Evolutionary conservation across 2,797 vertebrate genomes (phyloP), one percentile per base, ranked within the genome.

Genomic region (Anabas testudineus): DNA sequence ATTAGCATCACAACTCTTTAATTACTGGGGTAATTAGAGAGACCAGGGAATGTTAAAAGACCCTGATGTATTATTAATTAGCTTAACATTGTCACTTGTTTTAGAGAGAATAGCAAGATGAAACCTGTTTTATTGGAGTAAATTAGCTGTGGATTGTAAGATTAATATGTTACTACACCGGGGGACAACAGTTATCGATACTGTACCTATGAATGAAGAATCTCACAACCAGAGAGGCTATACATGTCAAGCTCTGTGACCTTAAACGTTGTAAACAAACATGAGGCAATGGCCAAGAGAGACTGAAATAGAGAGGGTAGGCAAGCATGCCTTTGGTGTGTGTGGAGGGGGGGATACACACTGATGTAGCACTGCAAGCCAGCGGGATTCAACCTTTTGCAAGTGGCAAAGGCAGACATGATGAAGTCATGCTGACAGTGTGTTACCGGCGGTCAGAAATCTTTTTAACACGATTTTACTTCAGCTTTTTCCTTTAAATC

Each of bases 391-490:
- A 91, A 91, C 91, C 90, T 91, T 91, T 89, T 82, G 87, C 86
- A 80, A 84, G 86, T 90, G 90, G 90, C 91, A 90, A 91, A 91
- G 91, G 89, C 92, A 92, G 87, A 85, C 68, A 21, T 91, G 90
- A 92, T 90, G 88, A 89, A 92, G 82, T 87, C 68, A 77, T 90
- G 87, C 78, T 91, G 92, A 92, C 92, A 91, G 88, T 13, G 24
- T 7, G 7, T 71, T 60, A 65, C 90, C 88, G 28, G 76, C 71
- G 61, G 91, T 68, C 76, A 74, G 71, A 74, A 60, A 51, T 85
- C 76, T 77, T 79, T 87, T 88, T 76, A 81, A 82, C 78, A 71
- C 69, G 4, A 32, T 76, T 88, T 82, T 78, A 59, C 72, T 77
- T 87, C 80, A 72, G 60, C 68, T 75, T 80, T 46, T 82, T 70